Evolutionary conservation across 2,797 vertebrate genomes (phyloP).

Genomic region (Lacerta viridis): DNA sequence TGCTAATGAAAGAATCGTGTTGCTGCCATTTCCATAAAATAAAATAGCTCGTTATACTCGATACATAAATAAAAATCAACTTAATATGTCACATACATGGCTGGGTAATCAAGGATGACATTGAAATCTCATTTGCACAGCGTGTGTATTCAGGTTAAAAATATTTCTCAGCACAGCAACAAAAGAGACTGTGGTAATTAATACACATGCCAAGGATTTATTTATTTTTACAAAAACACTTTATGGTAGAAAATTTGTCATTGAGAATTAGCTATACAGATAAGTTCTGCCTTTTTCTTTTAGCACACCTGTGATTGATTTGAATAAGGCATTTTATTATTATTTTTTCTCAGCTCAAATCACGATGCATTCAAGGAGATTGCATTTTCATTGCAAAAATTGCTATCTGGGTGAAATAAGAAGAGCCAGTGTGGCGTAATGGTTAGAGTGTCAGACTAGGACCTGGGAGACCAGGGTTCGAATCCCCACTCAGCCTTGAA

Average conservation of each 20-base stretch:
- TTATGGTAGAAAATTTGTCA: slow-evolving; percentile 38
- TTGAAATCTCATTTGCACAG: slow-evolving; percentile 51
- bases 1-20: slow-evolving; percentile 23
- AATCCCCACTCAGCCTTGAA: too few relatives aligned
- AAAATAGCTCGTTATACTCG: slow-evolving; percentile 28
- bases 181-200: slow-evolving; percentile 55
- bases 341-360: slow-evolving; percentile 53
- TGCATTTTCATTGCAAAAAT: slow-evolving; percentile 41
- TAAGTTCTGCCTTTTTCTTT: slow-evolving; percentile 36
- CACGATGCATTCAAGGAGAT: slow-evolving; percentile 46
- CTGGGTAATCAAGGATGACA: slow-evolving; percentile 43
- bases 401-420: slow-evolving; percentile 20
- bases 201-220: slow-evolving; percentile 53
- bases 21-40: slow-evolving; percentile 36
- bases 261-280: slow-evolving; percentile 58
- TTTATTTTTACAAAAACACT: slow-evolving; percentile 16
- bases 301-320: slow-evolving; percentile 46
- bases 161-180: slow-evolving; percentile 44
- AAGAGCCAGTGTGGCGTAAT: neutral
- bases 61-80: slow-evolving; percentile 37
- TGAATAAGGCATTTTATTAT: slow-evolving; percentile 39
- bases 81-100: slow-evolving; percentile 28
- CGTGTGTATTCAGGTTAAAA: slow-evolving; percentile 50
- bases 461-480: too few relatives aligned
- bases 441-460: too few relatives aligned